These are phyloP conservation scores for Brevimyrus niger DNA, from an alignment of 2,113 vertebrate species.

Conservation along the genomic window DNA sequence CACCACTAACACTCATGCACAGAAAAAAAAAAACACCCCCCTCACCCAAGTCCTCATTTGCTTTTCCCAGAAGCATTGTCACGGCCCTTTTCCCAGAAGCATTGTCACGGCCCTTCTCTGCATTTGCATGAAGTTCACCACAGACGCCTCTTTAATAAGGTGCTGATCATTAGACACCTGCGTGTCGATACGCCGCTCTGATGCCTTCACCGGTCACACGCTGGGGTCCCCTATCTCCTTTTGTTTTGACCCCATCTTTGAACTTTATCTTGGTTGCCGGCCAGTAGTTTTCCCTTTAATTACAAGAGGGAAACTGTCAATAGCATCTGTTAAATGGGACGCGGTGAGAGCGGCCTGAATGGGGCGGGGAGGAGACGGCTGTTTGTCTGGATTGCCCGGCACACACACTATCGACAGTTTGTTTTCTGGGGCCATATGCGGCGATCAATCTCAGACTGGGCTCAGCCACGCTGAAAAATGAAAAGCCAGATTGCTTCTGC, in stretches of 20 bases:
- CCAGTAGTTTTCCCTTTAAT: slow-evolving; percentile 99
- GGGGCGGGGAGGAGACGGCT: slow-evolving; percentile 64
- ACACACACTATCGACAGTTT: slow-evolving; percentile 93
- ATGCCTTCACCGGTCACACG: slow-evolving; percentile 80
- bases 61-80: slow-evolving; percentile 63
- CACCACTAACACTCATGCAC: slow-evolving; percentile 9
- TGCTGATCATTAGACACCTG: slow-evolving; percentile 88
- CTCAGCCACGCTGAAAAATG: slow-evolving; percentile 89
- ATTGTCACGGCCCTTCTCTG: slow-evolving; percentile 70
- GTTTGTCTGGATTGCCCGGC: slow-evolving; percentile 94
- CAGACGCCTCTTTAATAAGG: slow-evolving; percentile 94
- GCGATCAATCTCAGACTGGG: slow-evolving; percentile 89
- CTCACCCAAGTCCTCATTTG: slow-evolving; percentile 46
- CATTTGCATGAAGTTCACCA: slow-evolving; percentile 93
- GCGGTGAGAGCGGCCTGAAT: slow-evolving; percentile 85
- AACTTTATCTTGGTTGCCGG: slow-evolving; percentile 99
- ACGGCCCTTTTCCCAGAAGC: slow-evolving; percentile 71
- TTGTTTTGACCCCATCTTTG: slow-evolving; percentile 99
- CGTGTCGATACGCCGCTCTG: slow-evolving; percentile 87
- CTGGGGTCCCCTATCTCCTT: slow-evolving; percentile 73
- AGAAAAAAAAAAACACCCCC: neutral
- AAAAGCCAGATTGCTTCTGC: slow-evolving; percentile 84
- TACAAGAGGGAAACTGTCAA: slow-evolving; percentile 99
- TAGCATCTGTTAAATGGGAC: slow-evolving; percentile 99
- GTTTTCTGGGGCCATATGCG: slow-evolving; percentile 91